Percentiles rank a stretch among this genome's conserved stretches.
phyloP scores from a whole-genome alignment of 2,797 vertebrate genomes.

The Chrysocyon brachyurus region DNA sequence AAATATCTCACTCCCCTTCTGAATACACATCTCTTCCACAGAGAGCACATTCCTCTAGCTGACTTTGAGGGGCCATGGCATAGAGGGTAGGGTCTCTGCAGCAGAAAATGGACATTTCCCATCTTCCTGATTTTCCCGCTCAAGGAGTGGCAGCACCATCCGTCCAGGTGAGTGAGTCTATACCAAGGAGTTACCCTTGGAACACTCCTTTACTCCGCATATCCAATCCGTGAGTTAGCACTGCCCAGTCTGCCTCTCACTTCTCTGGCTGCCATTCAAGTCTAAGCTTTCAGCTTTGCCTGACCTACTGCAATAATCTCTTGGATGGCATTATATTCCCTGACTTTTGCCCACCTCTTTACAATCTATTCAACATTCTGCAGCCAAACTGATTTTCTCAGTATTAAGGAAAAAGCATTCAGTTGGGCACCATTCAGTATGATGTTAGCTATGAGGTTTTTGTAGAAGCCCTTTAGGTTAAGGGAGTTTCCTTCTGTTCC shows the following conservation, averaged over 20 bases:
- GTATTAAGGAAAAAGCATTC: background rate
- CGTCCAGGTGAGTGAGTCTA: background rate
- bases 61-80: background rate
- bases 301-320: background rate
- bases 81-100: background rate
- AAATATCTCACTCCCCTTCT: background rate
- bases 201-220: background rate
- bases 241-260: background rate
- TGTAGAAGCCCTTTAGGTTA: background rate
- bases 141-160: background rate
- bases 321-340: background rate
- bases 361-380: background rate
- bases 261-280: background rate
- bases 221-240: background rate
- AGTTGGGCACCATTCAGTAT: background rate
- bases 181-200: background rate
- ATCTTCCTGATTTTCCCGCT: background rate
- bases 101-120: background rate
- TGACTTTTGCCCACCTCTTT: background rate
- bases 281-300: conserved; percentile 14
- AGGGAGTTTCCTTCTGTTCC: background rate
- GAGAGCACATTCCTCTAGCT: background rate
- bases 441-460: background rate
- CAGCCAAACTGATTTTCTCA: background rate
- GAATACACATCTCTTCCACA: background rate